phyloP scores from a whole-genome alignment of 2,797 vertebrate species.

The Hypotaenidia okinawae region DNA sequence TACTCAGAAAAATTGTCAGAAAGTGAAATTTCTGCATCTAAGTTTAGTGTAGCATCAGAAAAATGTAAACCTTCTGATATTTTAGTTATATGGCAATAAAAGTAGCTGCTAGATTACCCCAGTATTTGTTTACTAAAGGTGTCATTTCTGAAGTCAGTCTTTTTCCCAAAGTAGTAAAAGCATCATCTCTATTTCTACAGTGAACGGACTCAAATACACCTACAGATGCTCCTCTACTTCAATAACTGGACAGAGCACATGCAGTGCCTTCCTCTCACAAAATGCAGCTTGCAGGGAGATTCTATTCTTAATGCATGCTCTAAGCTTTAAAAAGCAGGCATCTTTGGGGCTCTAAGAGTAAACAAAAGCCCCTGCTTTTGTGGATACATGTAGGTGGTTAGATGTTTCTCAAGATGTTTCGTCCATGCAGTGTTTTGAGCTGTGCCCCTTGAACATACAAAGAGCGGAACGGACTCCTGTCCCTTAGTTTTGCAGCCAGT shows the following conservation, averaged over 20 bases:
- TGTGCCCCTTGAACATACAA: background rate
- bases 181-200: background rate
- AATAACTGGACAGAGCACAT: background rate
- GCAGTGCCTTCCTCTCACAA: background rate
- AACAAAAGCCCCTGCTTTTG: background rate
- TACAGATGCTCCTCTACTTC: background rate
- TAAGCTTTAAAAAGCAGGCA: background rate
- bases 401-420: background rate
- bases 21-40: background rate
- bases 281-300: background rate
- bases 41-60: background rate
- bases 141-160: background rate
- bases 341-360: background rate
- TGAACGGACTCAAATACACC: background rate
- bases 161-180: background rate
- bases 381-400: background rate
- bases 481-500: background rate
- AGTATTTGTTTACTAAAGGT: background rate
- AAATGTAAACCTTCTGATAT: background rate
- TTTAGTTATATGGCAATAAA: background rate
- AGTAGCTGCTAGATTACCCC: background rate
- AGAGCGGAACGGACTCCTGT: background rate
- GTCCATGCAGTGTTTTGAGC: background rate
- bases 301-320: background rate
- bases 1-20: background rate